Evolutionary conservation across 2,113 vertebrate species (phyloP).

Genomic region (Lepus timidus): DNA sequence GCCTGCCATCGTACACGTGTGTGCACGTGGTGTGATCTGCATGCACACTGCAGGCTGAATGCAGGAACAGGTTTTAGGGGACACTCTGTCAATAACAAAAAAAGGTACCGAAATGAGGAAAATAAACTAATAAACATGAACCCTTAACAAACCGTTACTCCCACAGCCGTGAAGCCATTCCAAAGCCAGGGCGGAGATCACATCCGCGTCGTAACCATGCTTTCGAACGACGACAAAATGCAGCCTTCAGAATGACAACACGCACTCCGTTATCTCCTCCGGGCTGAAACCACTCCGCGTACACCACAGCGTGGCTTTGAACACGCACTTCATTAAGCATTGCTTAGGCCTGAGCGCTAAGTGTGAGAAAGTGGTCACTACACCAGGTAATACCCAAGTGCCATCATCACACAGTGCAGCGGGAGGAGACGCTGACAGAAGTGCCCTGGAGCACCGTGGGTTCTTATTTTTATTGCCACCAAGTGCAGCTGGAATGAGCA

Average conservation of each 20-base stretch:
- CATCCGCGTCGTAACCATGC: not conserved
- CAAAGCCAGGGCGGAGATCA: not conserved
- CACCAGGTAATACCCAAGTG: not conserved
- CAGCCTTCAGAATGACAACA: not conserved
- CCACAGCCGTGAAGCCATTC: not conserved
- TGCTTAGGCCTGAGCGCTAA: not conserved
- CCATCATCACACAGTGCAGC: not conserved
- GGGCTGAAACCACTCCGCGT: constrained; percentile 41
- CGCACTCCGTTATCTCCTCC: constrained; percentile 18
- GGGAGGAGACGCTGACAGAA: not conserved
- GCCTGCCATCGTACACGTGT: fast-evolving
- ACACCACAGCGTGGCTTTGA: constrained; percentile 26
- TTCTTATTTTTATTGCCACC: constrained; percentile 73
- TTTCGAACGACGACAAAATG: not conserved
- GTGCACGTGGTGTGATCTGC: fast-evolving
- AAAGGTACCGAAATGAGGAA: not conserved
- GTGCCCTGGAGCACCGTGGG: not conserved
- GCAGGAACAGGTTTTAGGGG: not conserved
- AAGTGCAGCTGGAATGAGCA: constrained; percentile 29
- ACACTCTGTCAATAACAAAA: not conserved
- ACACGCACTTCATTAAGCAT: constrained; percentile 61
- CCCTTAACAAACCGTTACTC: not conserved
- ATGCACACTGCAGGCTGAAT: not conserved
- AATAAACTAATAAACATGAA: not conserved
- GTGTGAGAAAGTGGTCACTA: constrained; percentile 46